A percentile compares a stretch with the other conserved stretches of the same genome.
These are phyloP conservation scores for Nettapus auritus DNA, from an alignment of 2,113 vertebrate genomes.

Conservation along the genomic window DNA sequence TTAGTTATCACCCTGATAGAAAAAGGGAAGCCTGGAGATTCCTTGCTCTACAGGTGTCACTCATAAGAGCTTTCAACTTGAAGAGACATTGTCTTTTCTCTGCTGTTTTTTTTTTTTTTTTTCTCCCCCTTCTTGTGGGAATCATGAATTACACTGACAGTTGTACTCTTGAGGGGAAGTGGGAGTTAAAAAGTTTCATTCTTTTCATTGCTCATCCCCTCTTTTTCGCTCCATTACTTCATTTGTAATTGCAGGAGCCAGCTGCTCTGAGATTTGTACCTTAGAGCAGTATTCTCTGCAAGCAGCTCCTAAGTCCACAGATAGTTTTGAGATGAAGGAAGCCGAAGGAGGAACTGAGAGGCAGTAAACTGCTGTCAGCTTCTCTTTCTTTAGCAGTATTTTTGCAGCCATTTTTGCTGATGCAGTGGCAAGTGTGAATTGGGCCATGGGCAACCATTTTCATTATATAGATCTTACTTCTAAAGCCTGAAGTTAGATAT, in stretches of 20 bases:
- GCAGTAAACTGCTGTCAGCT: background rate
- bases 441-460: background rate
- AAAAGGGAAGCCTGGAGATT: background rate
- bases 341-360: background rate
- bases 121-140: background rate
- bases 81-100: background rate
- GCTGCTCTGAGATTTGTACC: background rate
- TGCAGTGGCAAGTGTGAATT: background rate
- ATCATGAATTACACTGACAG: background rate
- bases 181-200: background rate
- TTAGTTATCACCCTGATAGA: background rate
- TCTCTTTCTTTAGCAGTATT: background rate
- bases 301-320: background rate
- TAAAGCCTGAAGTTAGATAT: background rate
- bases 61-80: background rate
- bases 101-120: background rate
- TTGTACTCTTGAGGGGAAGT: background rate
- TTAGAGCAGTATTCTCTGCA: background rate
- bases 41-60: background rate
- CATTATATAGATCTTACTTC: background rate
- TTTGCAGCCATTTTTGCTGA: background rate
- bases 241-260: background rate
- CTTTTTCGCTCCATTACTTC: background rate
- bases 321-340: background rate
- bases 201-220: background rate